phyloP scores from a whole-genome alignment of 37 sponge, comb jelly and placozoan genomes.

The Ianthella basta region DNA sequence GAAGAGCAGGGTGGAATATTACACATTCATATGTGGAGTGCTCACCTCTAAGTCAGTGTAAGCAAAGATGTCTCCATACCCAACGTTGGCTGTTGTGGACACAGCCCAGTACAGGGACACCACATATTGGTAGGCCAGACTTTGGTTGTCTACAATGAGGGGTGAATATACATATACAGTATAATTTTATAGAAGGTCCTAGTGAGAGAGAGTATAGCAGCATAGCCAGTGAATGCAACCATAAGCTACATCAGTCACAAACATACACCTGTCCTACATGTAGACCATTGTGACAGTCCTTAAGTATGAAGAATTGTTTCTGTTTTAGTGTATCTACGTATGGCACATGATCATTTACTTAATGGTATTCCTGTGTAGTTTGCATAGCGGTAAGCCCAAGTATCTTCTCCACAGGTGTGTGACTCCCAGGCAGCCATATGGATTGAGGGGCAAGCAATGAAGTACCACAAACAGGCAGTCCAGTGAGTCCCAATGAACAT shows the following conservation, averaged over 20 bases:
- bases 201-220: too few relatives aligned
- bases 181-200: too few relatives aligned
- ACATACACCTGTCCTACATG: too few relatives aligned
- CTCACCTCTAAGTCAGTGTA: slow-evolving; percentile 35
- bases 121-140: slow-evolving; percentile 56
- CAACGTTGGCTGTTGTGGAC: slow-evolving; percentile 71
- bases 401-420: slow-evolving; percentile 34
- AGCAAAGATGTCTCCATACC: slow-evolving; percentile 85
- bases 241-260: too few relatives aligned
- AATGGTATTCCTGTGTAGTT: slow-evolving; percentile 24
- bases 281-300: neutral
- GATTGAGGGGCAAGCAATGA: slow-evolving; percentile 63
- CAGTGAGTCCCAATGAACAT: slow-evolving; percentile 58
- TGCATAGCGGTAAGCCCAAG: slow-evolving; percentile 37
- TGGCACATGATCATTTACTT: slow-evolving; percentile 32
- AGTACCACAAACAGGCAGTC: slow-evolving; percentile 65
- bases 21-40: neutral
- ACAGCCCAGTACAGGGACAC: slow-evolving; percentile 83
- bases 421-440: slow-evolving; percentile 12
- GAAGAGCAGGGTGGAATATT: too few relatives aligned
- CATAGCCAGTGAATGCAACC: too few relatives aligned
- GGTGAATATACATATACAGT: too few relatives aligned
- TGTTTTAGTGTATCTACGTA: neutral
- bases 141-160: neutral
- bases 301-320: neutral